Percentiles rank a stretch among this genome's conserved stretches.
Evolutionary conservation across 1,140 invertebrate species (phyloP).

Genomic region (Hesperophylax magnus): DNA sequence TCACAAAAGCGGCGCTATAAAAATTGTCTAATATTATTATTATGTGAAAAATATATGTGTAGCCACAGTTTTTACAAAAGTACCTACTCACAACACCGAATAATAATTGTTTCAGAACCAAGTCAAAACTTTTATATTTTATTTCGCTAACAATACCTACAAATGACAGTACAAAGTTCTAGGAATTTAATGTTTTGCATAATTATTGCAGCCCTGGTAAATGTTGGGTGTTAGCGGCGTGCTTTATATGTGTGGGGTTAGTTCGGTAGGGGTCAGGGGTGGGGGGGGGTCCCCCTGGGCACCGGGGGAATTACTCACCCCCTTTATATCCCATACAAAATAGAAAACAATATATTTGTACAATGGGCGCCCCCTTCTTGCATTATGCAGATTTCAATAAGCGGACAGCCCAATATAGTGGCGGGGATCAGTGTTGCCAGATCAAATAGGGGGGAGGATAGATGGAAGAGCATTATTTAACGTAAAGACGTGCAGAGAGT

Average conservation of each 20-base stretch:
- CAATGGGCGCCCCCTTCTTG: conserved; percentile 47
- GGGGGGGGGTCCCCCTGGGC: conserved; percentile 38
- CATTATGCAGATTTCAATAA: conserved; percentile 52
- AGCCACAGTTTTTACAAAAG: no score
- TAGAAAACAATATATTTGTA: conserved; percentile 56
- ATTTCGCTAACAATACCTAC: background rate
- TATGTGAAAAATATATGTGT: no score
- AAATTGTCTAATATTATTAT: no score
- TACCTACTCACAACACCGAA: no score
- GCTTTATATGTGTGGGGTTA: conserved; percentile 22
- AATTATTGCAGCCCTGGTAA: conserved; percentile 36
- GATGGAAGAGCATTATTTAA: conserved; percentile 18
- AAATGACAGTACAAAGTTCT: background rate
- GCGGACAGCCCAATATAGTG: conserved; percentile 40
- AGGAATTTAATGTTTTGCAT: conserved; percentile 16
- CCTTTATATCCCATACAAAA: conserved; percentile 52
- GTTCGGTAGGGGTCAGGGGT: background rate
- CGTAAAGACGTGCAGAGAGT: background rate
- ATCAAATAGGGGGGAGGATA: conserved; percentile 4
- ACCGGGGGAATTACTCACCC: conserved; percentile 43
- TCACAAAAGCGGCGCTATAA: no score
- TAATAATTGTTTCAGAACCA: no score
- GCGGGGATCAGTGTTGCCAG: conserved; percentile 37
- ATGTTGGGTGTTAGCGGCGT: conserved; percentile 38
- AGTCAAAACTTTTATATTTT: no score